These are phyloP conservation scores for Chloroceryle aenea DNA, from an alignment of 2,113 vertebrate genomes.

Conservation along the genomic window DNA sequence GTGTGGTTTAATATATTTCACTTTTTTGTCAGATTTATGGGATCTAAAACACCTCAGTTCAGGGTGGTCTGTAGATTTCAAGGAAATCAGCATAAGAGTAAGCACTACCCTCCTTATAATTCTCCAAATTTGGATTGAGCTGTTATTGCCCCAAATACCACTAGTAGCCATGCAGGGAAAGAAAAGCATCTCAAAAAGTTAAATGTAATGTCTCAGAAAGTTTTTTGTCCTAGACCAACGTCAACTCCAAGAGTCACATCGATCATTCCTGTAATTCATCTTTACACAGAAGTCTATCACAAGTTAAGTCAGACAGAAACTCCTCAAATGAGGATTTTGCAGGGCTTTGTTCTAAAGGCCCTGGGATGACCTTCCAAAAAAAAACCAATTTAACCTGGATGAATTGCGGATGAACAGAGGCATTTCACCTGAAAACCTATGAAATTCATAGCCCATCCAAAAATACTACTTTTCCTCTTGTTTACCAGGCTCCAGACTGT, in stretches of 20 bases:
- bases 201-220: neutral
- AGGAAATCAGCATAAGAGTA: neutral
- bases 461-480: neutral
- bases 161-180: neutral
- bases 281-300: neutral
- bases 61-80: conserved; percentile 6
- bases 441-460: neutral
- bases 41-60: neutral
- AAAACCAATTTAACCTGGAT: neutral
- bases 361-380: neutral
- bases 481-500: neutral
- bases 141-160: neutral
- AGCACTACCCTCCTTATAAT: neutral
- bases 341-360: neutral
- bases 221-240: neutral
- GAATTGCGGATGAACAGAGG: neutral
- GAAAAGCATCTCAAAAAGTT: neutral
- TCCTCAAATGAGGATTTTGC: neutral
- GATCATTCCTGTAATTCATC: neutral
- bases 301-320: neutral
- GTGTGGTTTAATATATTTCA: neutral
- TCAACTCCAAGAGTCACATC: neutral
- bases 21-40: neutral
- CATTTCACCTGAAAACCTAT: neutral
- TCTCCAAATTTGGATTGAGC: neutral